These are phyloP conservation scores for Ectobius pallidus DNA, from an alignment of 2,888 invertebrate species.

Conservation along the genomic window DNA sequence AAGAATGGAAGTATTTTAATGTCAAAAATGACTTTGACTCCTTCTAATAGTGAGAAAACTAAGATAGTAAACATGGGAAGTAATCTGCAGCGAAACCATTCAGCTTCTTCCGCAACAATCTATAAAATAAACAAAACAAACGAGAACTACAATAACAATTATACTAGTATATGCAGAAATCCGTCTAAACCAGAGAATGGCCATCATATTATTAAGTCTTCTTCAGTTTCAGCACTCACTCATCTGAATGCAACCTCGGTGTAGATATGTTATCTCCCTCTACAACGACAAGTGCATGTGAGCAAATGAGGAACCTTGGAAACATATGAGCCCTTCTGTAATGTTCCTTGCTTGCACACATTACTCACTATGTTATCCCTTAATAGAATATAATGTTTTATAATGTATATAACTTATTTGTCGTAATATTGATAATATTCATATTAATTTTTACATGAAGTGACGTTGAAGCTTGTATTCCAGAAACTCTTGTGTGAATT, in stretches of 20 bases:
- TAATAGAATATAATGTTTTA: too few relatives aligned
- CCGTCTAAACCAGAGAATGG: neutral
- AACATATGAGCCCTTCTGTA: neutral
- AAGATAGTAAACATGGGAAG: neutral
- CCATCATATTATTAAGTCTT: conserved; percentile 9
- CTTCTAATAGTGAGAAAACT: neutral
- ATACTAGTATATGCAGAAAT: neutral
- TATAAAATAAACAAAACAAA: neutral
- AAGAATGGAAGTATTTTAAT: conserved; percentile 8
- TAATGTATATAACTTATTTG: too few relatives aligned
- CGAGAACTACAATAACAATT: neutral
- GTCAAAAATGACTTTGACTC: neutral
- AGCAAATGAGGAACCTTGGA: neutral
- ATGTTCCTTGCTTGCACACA: too few relatives aligned
- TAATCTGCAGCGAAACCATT: neutral
- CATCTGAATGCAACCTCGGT: conserved; percentile 18
- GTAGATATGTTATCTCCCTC: neutral
- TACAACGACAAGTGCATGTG: too few relatives aligned
- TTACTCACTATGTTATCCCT: too few relatives aligned
- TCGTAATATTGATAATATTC: too few relatives aligned
- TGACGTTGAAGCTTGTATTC: too few relatives aligned
- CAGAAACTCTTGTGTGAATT: too few relatives aligned
- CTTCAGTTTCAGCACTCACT: neutral
- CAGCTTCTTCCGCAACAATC: neutral
- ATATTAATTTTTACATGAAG: too few relatives aligned